Evolutionary conservation across 2,888 invertebrate species (phyloP), one percentile per base, ranked within the genome.

Genomic region (Marasmarcha lunaedactyla): DNA sequence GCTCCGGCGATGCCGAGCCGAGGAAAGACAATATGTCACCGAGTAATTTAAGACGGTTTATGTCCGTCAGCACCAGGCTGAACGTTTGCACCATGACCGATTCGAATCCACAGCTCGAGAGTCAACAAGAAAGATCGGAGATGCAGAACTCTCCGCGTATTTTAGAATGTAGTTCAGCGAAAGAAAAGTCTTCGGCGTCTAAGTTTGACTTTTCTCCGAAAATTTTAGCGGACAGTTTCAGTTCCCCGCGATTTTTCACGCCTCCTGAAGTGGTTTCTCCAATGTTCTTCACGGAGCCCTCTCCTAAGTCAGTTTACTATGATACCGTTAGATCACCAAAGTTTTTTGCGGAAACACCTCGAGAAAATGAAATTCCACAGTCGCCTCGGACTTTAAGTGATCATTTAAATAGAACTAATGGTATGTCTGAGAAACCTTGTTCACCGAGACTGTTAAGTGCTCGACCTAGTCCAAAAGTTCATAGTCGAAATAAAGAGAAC

Each of bases 161-260:
- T 0, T 15, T 76, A 3, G 83, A 81, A 46, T 76, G 78, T 39
- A 68, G 70, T 46, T 73, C 77, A 0, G 74, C 79, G 0, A 83
- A 79, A 46, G 79, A 81, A 39, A 79, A 76, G 37, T 70, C 74
- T 0, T 56, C 70, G 0, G 66, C 57, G 2, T 62, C 76, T 0
- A 77, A 79, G 47, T 84, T 84, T 40, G 77, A 83, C 48, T 84
- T 79, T 46, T 84, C 84, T 0, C 83, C 84, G 0, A 81, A 70
- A 50, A 57, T 76, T 5, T 48, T 78, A 43, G 65, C 69, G 0
- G 83, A 81, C 37, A 63, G 62, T 10, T 56, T 73, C 44, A 64
- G 58, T 33, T 83, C 84, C 0, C 84, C 84, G 0, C 57, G 77
- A 7, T 79, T 77, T 45, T 84, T 83, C 42, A 81, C 81, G 1